A percentile compares a stretch with the other conserved stretches of the same genome.
These are phyloP conservation scores for Stylophora pistillata DNA, from an alignment of 64 coral and sea anemone genomes.

Conservation along the genomic window DNA sequence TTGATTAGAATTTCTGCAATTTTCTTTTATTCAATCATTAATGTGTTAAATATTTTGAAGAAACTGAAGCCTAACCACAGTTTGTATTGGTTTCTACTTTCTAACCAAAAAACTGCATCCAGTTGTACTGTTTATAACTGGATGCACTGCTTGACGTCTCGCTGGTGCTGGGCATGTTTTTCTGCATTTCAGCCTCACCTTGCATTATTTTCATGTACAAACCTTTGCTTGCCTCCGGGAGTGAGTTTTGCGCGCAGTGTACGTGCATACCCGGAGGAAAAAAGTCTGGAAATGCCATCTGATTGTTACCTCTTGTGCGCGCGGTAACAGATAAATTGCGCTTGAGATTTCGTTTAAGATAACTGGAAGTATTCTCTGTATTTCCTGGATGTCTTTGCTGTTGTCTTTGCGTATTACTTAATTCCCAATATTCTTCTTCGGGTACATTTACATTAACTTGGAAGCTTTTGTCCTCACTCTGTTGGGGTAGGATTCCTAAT, in stretches of 20 bases:
- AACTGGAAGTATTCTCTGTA: neutral
- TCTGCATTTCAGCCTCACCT: conserved; percentile 2
- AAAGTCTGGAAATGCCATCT: conserved; percentile 43
- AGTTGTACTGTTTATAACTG: conserved; percentile 16
- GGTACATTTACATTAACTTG: neutral
- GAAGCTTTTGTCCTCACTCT: neutral
- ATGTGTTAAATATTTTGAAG: neutral
- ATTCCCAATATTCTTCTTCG: neutral
- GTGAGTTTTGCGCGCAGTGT: conserved; percentile 30
- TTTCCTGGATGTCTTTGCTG: conserved; percentile 1
- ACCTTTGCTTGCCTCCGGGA: conserved; percentile 23
- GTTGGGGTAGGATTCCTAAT: neutral
- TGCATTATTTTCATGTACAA: conserved; percentile 46
- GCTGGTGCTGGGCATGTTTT: conserved; percentile 1
- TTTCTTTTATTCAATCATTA: neutral
- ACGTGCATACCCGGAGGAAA: conserved; percentile 43
- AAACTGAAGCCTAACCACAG: neutral
- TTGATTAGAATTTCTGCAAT: neutral
- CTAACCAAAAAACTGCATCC: conserved; percentile 47
- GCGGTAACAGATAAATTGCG: conserved; percentile 11
- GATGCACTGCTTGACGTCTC: neutral
- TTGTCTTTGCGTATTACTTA: neutral
- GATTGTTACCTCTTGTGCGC: neutral
- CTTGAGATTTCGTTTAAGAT: conserved; percentile 33
- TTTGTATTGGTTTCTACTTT: neutral